phyloP scores from a whole-genome alignment of 2,113 vertebrate species.

The Crocuta crocuta region DNA sequence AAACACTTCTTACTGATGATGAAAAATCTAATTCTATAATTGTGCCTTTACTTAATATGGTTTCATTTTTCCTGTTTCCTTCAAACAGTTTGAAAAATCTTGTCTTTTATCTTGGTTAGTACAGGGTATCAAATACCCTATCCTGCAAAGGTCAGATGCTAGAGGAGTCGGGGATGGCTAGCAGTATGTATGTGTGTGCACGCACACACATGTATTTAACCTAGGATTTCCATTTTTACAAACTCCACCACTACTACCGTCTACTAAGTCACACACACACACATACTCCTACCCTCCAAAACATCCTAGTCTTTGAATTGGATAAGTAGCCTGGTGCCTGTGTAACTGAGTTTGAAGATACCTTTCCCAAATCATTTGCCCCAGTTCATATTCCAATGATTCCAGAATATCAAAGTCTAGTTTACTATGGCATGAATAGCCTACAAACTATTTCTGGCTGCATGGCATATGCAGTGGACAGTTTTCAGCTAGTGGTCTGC shows the following conservation, averaged over 20 bases:
- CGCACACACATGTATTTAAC: not conserved
- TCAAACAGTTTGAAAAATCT: not conserved
- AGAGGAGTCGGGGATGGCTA: not conserved
- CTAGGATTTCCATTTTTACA: conserved; percentile 1
- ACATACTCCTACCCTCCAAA: not conserved
- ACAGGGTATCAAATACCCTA: not conserved
- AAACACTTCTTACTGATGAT: not conserved
- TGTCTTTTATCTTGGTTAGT: not conserved
- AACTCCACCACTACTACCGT: not conserved
- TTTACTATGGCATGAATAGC: not conserved
- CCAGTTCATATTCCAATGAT: not conserved
- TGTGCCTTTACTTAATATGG: not conserved
- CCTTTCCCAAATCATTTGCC: not conserved
- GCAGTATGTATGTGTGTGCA: not conserved
- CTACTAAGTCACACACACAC: too few relatives aligned
- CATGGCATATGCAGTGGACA: not conserved
- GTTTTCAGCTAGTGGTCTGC: not conserved
- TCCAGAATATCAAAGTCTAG: not conserved
- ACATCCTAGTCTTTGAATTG: not conserved
- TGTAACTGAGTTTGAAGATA: not conserved
- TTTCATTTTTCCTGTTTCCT: not conserved
- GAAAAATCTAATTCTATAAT: not conserved
- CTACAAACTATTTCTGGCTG: not conserved
- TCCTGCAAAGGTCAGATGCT: not conserved
- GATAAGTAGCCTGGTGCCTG: not conserved